A percentile compares a stretch with the other conserved stretches of the same genome.
Evolutionary conservation across 2,797 vertebrate genomes (phyloP).

Genomic region (Aphelocoma californica): DNA sequence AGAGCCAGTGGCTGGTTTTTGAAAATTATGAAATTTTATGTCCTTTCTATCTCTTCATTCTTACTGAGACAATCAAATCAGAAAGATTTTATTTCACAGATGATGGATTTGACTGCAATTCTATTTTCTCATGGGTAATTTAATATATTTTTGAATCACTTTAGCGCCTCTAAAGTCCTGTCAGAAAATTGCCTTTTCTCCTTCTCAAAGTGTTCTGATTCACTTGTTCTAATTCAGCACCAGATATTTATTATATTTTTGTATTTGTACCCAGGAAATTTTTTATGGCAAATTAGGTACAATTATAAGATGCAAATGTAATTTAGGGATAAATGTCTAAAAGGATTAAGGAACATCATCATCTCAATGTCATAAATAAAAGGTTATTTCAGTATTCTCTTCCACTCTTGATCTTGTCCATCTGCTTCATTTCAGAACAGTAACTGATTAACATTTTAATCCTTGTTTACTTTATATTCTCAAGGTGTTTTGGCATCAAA

Average conservation of each 20-base stretch:
- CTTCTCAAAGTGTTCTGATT: background rate
- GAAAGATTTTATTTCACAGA: background rate
- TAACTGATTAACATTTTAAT: background rate
- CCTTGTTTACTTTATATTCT: background rate
- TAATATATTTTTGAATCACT: background rate
- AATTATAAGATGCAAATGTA: background rate
- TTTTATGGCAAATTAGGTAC: background rate
- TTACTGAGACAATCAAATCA: background rate
- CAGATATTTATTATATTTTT: background rate
- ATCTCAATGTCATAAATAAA: slow-evolving; percentile 14
- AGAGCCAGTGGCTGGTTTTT: background rate
- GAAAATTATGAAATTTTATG: background rate
- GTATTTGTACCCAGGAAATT: background rate
- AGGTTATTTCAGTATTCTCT: background rate
- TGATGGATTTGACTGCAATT: background rate
- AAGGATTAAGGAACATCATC: slow-evolving; percentile 37
- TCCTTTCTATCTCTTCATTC: background rate
- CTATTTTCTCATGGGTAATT: background rate
- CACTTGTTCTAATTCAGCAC: background rate
- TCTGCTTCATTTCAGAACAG: slow-evolving; percentile 2
- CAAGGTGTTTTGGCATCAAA: background rate
- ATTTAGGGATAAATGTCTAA: slow-evolving; percentile 23
- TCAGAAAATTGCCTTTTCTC: background rate
- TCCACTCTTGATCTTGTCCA: background rate
- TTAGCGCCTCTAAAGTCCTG: background rate